phyloP scores from a whole-genome alignment of 2,797 vertebrate genomes.

The Brachyalestes nurse region DNA sequence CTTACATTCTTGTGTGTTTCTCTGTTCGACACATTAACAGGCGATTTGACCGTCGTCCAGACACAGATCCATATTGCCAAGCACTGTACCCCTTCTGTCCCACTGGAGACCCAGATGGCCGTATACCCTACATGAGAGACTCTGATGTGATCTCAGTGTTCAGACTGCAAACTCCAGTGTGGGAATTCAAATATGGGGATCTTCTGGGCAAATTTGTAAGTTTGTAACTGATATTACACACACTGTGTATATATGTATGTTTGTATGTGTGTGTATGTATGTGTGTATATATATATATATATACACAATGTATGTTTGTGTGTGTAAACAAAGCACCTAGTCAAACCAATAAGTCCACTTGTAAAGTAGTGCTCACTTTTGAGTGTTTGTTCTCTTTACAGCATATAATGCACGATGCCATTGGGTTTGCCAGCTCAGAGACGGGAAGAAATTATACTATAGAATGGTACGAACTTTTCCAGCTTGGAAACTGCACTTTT shows the following conservation, averaged over 20 bases:
- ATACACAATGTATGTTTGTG: too few species aligned
- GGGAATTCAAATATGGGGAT: slow-evolving; percentile 96
- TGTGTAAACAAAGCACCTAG: too few species aligned
- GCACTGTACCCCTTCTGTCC: slow-evolving; percentile 94
- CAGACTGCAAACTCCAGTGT: slow-evolving; percentile 92
- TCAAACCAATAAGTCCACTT: too few species aligned
- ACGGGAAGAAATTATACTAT: slow-evolving; percentile 89
- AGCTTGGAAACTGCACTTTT: slow-evolving; percentile 97
- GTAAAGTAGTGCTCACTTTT: not conserved
- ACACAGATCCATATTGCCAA: slow-evolving; percentile 88
- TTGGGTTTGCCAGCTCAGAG: slow-evolving; percentile 90
- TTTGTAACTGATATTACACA: slow-evolving; percentile 28
- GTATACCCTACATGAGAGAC: slow-evolving; percentile 85
- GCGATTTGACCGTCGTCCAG: slow-evolving; percentile 88
- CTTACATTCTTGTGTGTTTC: slow-evolving; percentile 1
- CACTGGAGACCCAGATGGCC: slow-evolving; percentile 81
- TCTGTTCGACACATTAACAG: slow-evolving; percentile 67
- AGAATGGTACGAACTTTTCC: slow-evolving; percentile 99
- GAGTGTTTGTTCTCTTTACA: slow-evolving; percentile 60
- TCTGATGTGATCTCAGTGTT: slow-evolving; percentile 89
- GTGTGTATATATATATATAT: too few species aligned
- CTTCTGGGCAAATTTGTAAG: slow-evolving; percentile 90
- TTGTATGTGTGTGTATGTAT: too few species aligned
- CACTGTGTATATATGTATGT: too few species aligned
- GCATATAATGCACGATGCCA: slow-evolving; percentile 97